Evolutionary conservation across 1,140 invertebrate species (phyloP).

Genomic region (Holcopasites calliopsidis): DNA sequence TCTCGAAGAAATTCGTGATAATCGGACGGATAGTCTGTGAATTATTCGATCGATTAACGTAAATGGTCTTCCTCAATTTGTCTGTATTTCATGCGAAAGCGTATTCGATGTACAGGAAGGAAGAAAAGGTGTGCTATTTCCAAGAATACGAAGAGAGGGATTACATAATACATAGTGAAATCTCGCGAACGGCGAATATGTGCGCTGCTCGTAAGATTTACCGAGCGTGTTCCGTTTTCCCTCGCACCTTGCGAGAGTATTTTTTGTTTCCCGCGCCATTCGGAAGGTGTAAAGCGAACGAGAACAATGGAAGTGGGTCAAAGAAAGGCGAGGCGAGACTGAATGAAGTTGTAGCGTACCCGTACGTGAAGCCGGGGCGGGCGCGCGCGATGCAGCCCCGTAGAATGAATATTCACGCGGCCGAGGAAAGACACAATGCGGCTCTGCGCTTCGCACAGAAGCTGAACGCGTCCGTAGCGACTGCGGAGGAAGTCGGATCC

Average conservation of each 20-base stretch:
- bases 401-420: slow-evolving; percentile 21
- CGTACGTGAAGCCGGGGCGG: slow-evolving; percentile 9
- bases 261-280: not conserved
- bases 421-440: slow-evolving; percentile 22
- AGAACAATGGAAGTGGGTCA: slow-evolving; percentile 4
- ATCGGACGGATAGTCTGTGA: too few species aligned
- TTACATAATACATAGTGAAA: too few species aligned
- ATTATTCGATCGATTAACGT: too few species aligned
- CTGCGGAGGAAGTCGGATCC: slow-evolving; percentile 17
- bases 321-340: slow-evolving; percentile 12
- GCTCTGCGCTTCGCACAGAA: not conserved
- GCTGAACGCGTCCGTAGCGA: not conserved
- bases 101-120: too few species aligned
- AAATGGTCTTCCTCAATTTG: too few species aligned
- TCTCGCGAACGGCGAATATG: too few species aligned
- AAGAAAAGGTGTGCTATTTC: too few species aligned
- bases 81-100: too few species aligned
- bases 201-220: too few species aligned
- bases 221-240: not conserved
- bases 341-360: slow-evolving; percentile 37
- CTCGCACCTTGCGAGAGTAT: not conserved
- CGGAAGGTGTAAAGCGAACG: not conserved
- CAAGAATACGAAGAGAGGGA: too few species aligned
- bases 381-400: not conserved
- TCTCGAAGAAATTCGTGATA: too few species aligned